These are phyloP conservation scores for Alectura lathami DNA, from an alignment of 2,113 vertebrate species.

Conservation along the genomic window DNA sequence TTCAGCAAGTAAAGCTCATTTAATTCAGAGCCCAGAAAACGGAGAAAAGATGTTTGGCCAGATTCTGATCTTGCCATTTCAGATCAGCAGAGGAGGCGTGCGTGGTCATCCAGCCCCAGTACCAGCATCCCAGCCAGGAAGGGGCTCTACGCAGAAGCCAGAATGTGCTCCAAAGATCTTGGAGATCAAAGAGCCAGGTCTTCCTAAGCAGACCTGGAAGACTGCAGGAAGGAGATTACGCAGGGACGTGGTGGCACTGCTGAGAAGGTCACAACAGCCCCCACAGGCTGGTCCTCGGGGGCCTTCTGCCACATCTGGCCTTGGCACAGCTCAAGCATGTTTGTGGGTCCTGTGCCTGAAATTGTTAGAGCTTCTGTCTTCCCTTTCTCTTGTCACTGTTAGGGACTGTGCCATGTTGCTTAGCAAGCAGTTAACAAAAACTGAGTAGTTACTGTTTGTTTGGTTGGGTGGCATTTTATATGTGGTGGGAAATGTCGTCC, in stretches of 20 bases:
- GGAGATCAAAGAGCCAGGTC: no score
- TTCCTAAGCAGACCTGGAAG: neutral
- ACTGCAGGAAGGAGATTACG: neutral
- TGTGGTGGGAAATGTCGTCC: neutral
- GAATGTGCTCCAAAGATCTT: neutral
- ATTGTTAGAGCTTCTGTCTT: neutral
- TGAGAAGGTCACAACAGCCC: neutral
- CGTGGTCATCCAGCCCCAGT: neutral
- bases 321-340: neutral
- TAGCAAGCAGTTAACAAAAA: neutral
- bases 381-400: neutral
- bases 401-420: neutral
- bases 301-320: neutral
- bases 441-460: neutral
- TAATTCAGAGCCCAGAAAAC: neutral
- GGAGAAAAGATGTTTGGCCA: neutral
- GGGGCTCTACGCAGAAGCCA: accelerated
- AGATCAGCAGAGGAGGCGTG: neutral
- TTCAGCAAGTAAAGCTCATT: neutral
- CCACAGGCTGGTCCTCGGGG: neutral
- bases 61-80: neutral
- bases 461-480: neutral
- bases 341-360: neutral
- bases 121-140: neutral
- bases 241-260: neutral